Base-by-base conservation (phyloP, 2,797 vertebrate species). In the Amphiprion clarkii region DNA sequence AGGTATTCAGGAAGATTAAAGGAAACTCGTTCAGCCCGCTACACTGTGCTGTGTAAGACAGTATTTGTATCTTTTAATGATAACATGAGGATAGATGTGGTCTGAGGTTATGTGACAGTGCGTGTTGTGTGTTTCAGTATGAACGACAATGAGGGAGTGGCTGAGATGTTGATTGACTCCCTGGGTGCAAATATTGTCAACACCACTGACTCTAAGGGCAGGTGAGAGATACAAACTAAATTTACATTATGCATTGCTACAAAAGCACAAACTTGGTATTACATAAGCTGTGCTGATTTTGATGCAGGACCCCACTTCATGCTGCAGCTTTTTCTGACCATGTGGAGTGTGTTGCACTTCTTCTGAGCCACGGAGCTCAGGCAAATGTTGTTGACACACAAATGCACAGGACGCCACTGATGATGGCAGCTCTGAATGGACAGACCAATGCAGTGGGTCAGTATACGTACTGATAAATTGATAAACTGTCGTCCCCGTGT, bases 1-100 rank as follows among this genome's bases (percentile, higher is more conserved):
- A 98, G 70, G 88, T 93, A 83, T 96, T 97, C 90, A 96, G 96
- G 90, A 97, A 96, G 90, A 94, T 93, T 73, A 96, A 96, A 90
- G 97, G 98, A 87, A 99, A 98, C 94, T 92, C 96, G 68, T 99
- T 99, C 91, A 98, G 96, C 90, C 97, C 98, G 0, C 95, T 99
- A 86, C 98, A 99, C 95, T 99, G 98, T 92, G 98, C 98, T 74
- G 97, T 99, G 98, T 99, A 97, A 98, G 98, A 86, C 88, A 40
- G 2, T 31, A 6, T 72, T 39, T 75, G 33, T 12, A 46, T 40
- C 19, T 29, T 2, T 61, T 1, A 67, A 12, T 56, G 27, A 10
- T 51, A 58, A 40, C 16, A 16, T 56, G 70, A n/a, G 39, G 23
- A 17, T 46, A 0, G 1, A n/a, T 40, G 19, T 21, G 13, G 1